Evolutionary conservation across 2,797 vertebrate genomes (phyloP).

Genomic region (Prionace glauca): DNA sequence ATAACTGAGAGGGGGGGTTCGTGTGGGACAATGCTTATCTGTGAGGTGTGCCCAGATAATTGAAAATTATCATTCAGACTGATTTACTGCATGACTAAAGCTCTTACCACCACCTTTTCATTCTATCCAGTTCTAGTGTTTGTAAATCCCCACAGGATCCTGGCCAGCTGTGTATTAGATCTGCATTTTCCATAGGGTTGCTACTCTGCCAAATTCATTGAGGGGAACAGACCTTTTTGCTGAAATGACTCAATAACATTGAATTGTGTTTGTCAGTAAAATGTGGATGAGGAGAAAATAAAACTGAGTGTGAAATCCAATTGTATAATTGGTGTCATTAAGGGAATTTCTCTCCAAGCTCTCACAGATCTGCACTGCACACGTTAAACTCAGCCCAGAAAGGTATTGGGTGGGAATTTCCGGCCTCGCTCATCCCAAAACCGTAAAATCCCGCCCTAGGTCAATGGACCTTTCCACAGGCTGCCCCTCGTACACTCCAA

Average conservation of each 20-base stretch:
- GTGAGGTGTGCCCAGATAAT: conserved; percentile 88
- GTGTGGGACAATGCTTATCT: conserved; percentile 84
- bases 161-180: conserved; percentile 43
- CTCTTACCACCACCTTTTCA: conserved; percentile 64
- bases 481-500: too few species aligned
- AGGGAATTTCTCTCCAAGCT: background rate
- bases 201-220: background rate
- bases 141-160: conserved; percentile 41
- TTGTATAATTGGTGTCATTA: background rate
- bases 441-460: too few species aligned
- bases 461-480: too few species aligned
- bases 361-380: background rate
- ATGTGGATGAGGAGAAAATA: background rate
- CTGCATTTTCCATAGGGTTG: too few species aligned
- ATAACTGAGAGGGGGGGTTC: conserved; percentile 74
- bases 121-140: conserved; percentile 50
- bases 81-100: conserved; percentile 84
- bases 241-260: background rate
- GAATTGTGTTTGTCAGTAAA: background rate
- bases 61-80: conserved; percentile 84
- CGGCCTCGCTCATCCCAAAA: too few species aligned
- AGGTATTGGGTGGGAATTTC: background rate
- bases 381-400: background rate
- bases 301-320: background rate
- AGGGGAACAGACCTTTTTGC: background rate